phyloP scores from a whole-genome alignment of 2,888 invertebrate genomes.

The Eurytoma californica region DNA sequence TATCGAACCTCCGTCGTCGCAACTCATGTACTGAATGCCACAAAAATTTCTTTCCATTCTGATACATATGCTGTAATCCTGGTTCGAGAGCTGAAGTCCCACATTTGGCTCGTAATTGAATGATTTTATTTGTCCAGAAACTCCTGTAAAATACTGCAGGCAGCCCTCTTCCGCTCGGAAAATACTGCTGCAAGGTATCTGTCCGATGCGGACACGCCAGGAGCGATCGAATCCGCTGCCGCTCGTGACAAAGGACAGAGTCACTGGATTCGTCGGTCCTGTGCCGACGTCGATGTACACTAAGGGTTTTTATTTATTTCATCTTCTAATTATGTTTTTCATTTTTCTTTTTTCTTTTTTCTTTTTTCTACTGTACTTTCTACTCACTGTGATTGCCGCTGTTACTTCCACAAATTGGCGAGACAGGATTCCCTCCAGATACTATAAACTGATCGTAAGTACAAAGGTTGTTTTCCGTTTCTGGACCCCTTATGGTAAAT shows the following conservation, averaged over 20 bases:
- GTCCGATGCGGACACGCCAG: constrained; percentile 89
- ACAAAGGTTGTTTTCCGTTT: constrained; percentile 85
- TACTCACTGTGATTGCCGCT: constrained; percentile 87
- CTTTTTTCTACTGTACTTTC: background rate
- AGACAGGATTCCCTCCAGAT: constrained; percentile 87
- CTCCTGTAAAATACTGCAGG: constrained; percentile 87
- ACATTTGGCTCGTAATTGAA: constrained; percentile 88
- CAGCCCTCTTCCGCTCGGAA: constrained; percentile 86
- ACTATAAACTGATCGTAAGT: constrained; percentile 91
- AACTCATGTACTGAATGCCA: constrained; percentile 88
- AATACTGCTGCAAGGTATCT: constrained; percentile 86
- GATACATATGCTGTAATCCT: constrained; percentile 92
- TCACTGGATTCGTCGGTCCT: constrained; percentile 86
- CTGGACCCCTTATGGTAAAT: constrained; percentile 86
- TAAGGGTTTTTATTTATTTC: constrained; percentile 65
- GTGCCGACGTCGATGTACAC: constrained; percentile 91
- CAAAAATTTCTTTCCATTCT: constrained; percentile 91
- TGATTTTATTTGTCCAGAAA: constrained; percentile 87
- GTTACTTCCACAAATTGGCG: constrained; percentile 88
- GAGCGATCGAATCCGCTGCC: constrained; percentile 83
- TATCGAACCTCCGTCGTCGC: constrained; percentile 80
- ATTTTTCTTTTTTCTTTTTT: too few species aligned
- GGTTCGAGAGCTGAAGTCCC: constrained; percentile 89
- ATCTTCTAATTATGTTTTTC: background rate
- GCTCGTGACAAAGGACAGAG: constrained; percentile 88